Evolutionary conservation across 2,888 invertebrate genomes (phyloP).

Genomic region (Melikaiella ostensackeni): DNA sequence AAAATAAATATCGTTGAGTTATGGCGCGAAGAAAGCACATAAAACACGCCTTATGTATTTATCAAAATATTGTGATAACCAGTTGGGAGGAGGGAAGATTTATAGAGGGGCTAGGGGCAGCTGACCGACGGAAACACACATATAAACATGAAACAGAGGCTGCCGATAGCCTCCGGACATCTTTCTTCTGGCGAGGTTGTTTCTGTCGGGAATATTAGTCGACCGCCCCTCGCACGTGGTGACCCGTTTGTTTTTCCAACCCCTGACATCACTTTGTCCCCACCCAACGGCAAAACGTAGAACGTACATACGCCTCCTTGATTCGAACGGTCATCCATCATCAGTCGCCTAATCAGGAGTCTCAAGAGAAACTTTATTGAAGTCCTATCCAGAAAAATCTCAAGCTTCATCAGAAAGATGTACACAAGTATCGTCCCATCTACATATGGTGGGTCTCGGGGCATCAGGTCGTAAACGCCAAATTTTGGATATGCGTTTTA

Average conservation of each 20-base stretch:
- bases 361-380: background rate
- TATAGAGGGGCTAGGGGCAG: slow-evolving; percentile 56
- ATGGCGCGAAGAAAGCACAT: slow-evolving; percentile 65
- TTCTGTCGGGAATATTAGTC: slow-evolving; percentile 34
- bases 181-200: slow-evolving; percentile 37
- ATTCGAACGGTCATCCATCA: slow-evolving; percentile 33
- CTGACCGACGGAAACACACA: slow-evolving; percentile 60
- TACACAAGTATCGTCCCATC: too few relatives aligned
- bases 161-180: slow-evolving; percentile 44
- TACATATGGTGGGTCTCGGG: too few relatives aligned
- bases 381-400: too few relatives aligned
- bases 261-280: slow-evolving; percentile 34
- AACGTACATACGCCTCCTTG: slow-evolving; percentile 12
- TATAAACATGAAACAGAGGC: slow-evolving; percentile 45
- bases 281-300: slow-evolving; percentile 21
- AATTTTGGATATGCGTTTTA: too few relatives aligned
- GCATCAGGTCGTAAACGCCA: too few relatives aligned
- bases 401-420: too few relatives aligned
- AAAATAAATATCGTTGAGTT: slow-evolving; percentile 73
- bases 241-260: slow-evolving; percentile 39
- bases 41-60: slow-evolving; percentile 73
- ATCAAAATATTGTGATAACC: slow-evolving; percentile 76
- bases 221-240: slow-evolving; percentile 35
- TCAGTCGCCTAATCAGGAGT: slow-evolving; percentile 6
- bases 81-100: slow-evolving; percentile 60